Base-by-base conservation (phyloP, 2,888 invertebrate genomes). In the Drosophila putrida region DNA sequence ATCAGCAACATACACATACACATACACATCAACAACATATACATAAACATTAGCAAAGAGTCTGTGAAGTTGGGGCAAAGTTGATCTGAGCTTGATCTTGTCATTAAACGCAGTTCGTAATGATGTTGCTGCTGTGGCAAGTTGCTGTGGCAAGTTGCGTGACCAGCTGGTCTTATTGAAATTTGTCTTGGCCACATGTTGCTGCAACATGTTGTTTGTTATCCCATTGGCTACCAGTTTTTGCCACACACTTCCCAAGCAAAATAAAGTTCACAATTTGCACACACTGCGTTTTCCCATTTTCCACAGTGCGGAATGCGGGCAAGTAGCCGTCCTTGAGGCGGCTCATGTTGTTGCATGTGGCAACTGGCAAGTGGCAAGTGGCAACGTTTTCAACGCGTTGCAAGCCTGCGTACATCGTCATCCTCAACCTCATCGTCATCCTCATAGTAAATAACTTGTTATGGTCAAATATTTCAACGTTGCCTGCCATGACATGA, bases 81-180 rank as follows among this genome's bases (percentile, higher is more conserved):
- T 75, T 81, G 89, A 82, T 87, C 85, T 87, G 79, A 74, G 88
- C 86, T 86, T 88, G 89, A 90, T 89, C 90, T 90, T 90, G 89
- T 90, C 90, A 90, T 90, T 90, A 90, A 90, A 86, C 79, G 86
- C 77, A 79, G 88, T 74, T 75, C 75, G 77, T 77, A 75, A 78
- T 82, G 72, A 75, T 88, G 72, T 74, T 86, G 78, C 70, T 72
- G 75, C 54, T 44, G n/a, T n/a, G n/a, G n/a, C n/a, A n/a, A n/a
- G 71, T 25, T 46, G 61, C 54, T 38, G 54, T 38, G 28, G 57
- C 61, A 73, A 74, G 84, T 80, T 80, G 87, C 87, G 79, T 80
- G 86, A 82, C 88, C 41, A 82, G 65, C 74, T 88, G 73, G 73
- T 39, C 66, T 75, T 82, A 82, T 82, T 82, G 79, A 82, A 78